Evolutionary conservation across 2,888 invertebrate species (phyloP).

Genomic region (Nebria salina): DNA sequence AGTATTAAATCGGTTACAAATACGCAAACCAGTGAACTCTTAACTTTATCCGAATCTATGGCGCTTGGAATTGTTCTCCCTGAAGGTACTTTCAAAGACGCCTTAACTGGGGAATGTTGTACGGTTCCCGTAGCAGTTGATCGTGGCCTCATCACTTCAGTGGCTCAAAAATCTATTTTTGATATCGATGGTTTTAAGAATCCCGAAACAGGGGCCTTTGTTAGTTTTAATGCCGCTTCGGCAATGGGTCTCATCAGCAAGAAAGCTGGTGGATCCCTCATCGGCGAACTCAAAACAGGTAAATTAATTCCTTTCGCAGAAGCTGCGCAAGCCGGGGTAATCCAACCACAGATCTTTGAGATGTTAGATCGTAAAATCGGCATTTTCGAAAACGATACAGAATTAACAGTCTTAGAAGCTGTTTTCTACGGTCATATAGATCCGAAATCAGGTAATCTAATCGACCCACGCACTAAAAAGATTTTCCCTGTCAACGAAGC

Average conservation of each 20-base stretch:
- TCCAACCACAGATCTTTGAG: conserved; percentile 86
- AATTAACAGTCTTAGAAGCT: conserved; percentile 86
- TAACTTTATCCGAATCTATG: conserved; percentile 88
- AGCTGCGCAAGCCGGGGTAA: conserved; percentile 79
- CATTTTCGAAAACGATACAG: conserved; percentile 77
- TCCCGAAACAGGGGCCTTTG: conserved; percentile 80
- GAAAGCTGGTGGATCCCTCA: conserved; percentile 75
- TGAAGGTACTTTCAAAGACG: conserved; percentile 79
- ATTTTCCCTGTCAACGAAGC: conserved; percentile 86
- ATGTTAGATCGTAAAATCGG: conserved; percentile 87
- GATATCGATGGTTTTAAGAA: conserved; percentile 92
- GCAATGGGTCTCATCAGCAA: conserved; percentile 80
- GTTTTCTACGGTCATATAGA: conserved; percentile 88
- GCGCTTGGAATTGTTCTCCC: conserved; percentile 81
- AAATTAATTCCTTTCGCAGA: conserved; percentile 81
- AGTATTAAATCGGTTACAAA: conserved; percentile 86
- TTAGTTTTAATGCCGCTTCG: conserved; percentile 85
- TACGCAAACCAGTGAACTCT: conserved; percentile 78
- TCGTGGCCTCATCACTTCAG: conserved; percentile 87
- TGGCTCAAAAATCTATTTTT: conserved; percentile 88
- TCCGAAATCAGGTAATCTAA: conserved; percentile 85
- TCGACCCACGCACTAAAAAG: conserved; percentile 77
- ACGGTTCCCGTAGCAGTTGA: conserved; percentile 88
- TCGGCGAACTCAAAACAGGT: conserved; percentile 78
- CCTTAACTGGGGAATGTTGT: conserved; percentile 76